Evolutionary conservation across 2,113 vertebrate genomes (phyloP), one percentile per base, ranked within the genome.

Genomic region (Patagioenas fasciata): DNA sequence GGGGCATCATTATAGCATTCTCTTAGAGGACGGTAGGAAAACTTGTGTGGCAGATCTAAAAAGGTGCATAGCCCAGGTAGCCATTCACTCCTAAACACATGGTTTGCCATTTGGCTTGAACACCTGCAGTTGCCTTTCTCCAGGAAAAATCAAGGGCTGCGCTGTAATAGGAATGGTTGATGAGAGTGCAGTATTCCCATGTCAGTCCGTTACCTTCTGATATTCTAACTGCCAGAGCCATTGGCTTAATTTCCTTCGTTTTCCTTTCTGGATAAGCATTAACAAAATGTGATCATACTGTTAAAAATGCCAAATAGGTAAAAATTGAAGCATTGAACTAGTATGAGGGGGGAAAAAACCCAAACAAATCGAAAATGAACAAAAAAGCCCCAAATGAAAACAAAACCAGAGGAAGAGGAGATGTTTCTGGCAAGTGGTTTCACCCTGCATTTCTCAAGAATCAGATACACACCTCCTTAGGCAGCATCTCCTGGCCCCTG

Each of bases 401-500:
- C 34, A 72, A 64, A 91, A 7, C 25, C 28, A 36, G 51, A 62
- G 69, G 28, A 73, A 83, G n/a, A 77, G 70, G 62, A 87, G n/a
- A 20, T 20, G 50, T 75, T 85, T 94, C 82, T 71, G 75, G 73
- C 58, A 80, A 91, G 29, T 24, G 38, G 48, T 78, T 77, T 89
- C 14, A 36, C 42, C 32, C 11, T 47, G 17, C n/a, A 5, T 62
- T 79, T 92, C 61, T 34, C 81, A 65, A 57, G 36, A 91, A 60
- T 91, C 75, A 72, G 80, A 92, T 65, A 50, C 3, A n/a, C 14
- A 80, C 48, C 70, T 93, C 84, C 82, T 54, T 51, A 91, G 83
- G 61, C 62, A 48, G 13, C 51, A 31, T 85, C 77, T 95, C 74
- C 67, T 82, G 89, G 36, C 47, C 67, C 44, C 50, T 56, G 56